A percentile compares a stretch with the other conserved stretches of the same genome.
Conservation (phyloP, 2,113 vertebrate species). For the Vanacampus margaritifer region DNA sequence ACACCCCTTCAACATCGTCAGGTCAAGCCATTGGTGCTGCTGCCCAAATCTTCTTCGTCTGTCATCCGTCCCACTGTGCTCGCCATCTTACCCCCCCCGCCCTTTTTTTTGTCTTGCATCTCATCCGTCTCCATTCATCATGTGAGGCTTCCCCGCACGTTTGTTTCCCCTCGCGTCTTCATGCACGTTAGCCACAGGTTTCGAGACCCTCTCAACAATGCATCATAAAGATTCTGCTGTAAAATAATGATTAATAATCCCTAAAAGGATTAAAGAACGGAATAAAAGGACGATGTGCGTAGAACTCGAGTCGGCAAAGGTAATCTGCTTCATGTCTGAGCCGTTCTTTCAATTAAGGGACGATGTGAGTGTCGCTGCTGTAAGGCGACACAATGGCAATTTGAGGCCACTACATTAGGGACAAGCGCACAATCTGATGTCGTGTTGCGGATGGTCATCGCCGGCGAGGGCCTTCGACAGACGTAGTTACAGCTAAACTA, state of each 20-base stretch:
- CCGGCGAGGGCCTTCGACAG: too few species aligned
- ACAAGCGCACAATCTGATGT: background rate
- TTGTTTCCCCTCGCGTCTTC: constrained; percentile 38
- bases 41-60: constrained; percentile 56
- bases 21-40: constrained; percentile 61
- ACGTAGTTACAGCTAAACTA: too few species aligned
- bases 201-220: background rate
- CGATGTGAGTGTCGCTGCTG: background rate
- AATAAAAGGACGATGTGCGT: constrained; percentile 25
- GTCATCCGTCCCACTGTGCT: constrained; percentile 54
- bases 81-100: background rate
- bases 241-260: constrained; percentile 45
- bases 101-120: constrained; percentile 38
- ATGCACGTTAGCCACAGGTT: background rate
- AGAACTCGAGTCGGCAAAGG: constrained; percentile 17
- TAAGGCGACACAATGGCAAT: background rate
- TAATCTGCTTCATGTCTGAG: constrained; percentile 53
- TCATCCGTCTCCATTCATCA: constrained; percentile 44
- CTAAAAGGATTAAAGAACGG: constrained; percentile 16
- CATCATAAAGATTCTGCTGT: background rate
- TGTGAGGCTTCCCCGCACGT: constrained; percentile 57
- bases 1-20: constrained; percentile 48
- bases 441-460: background rate
- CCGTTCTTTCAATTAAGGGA: constrained; percentile 34
- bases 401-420: background rate